phyloP scores from a whole-genome alignment of 2,797 vertebrate species.

The Platyrinchus mystaceus region DNA sequence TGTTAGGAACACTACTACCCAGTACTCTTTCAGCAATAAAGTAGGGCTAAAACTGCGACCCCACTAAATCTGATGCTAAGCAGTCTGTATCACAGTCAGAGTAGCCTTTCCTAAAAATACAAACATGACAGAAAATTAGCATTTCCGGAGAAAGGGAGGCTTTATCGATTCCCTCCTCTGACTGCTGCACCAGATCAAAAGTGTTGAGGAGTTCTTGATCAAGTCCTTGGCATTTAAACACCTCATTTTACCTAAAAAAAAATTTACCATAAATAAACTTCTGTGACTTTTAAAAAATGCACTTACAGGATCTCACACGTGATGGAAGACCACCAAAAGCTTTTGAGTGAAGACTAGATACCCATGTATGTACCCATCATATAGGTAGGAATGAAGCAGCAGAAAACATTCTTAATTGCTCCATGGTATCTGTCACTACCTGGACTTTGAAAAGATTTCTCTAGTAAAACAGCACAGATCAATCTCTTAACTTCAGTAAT shows the following conservation, averaged over 20 bases:
- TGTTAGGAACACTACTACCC: not conserved
- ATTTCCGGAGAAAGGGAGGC: not conserved
- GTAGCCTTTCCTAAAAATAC: not conserved
- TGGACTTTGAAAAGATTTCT: not conserved
- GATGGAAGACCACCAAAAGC: not conserved
- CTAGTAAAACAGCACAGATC: not conserved
- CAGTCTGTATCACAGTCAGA: not conserved
- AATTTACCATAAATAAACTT: not conserved
- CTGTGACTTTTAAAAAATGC: not conserved
- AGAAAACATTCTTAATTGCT: not conserved
- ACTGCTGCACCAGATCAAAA: not conserved
- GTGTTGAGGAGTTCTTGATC: not conserved
- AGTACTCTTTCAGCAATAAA: not conserved
- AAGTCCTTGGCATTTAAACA: not conserved
- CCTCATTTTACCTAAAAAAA: not conserved
- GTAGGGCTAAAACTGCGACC: not conserved
- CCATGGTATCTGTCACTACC: not conserved
- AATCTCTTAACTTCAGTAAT: not conserved
- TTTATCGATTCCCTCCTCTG: not conserved
- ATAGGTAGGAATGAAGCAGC: not conserved
- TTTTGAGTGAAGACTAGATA: not conserved
- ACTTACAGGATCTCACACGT: not conserved
- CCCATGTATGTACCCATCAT: fast-evolving
- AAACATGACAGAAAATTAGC: not conserved
- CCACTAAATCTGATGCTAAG: not conserved